A percentile compares a stretch with the other conserved stretches of the same genome.
These are phyloP conservation scores for Calephelis virginiensis DNA, from an alignment of 1,140 invertebrate species.

Conservation along the genomic window DNA sequence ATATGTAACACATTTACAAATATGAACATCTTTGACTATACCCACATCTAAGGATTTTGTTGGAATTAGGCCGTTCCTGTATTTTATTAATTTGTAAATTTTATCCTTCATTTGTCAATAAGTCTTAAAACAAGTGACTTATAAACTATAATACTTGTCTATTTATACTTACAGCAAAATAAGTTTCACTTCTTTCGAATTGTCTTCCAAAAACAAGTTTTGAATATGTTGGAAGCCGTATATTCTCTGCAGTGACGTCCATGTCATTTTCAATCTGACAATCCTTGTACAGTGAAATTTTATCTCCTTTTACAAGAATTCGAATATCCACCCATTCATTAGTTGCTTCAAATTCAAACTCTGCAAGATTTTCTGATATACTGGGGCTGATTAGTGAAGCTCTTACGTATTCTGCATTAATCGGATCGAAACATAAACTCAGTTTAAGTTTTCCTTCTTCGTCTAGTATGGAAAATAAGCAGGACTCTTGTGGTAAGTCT, in stretches of 20 bases:
- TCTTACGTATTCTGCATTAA: background rate
- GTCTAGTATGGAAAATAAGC: conserved; percentile 18
- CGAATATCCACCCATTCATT: conserved; percentile 11
- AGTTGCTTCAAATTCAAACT: conserved; percentile 1
- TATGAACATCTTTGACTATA: too few species aligned
- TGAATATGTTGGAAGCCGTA: background rate
- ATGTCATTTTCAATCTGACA: background rate
- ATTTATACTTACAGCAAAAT: conserved; percentile 9
- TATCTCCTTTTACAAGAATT: conserved; percentile 14
- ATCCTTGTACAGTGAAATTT: conserved; percentile 7
- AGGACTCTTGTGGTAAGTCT: background rate
- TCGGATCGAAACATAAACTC: conserved; percentile 12
- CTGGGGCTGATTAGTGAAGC: background rate
- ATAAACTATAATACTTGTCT: too few species aligned
- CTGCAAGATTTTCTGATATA: background rate
- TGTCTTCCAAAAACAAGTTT: background rate
- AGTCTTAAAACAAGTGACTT: too few species aligned
- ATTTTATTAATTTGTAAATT: too few species aligned
- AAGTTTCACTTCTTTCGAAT: background rate
- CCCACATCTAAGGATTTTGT: too few species aligned
- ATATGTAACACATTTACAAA: too few species aligned
- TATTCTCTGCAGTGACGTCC: background rate
- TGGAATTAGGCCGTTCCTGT: too few species aligned
- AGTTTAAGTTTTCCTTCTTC: background rate
- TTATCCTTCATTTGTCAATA: too few species aligned